Percentiles rank a stretch among this genome's conserved stretches.
Conservation (phyloP, 2,797 vertebrate genomes). For the Labroides dimidiatus region DNA sequence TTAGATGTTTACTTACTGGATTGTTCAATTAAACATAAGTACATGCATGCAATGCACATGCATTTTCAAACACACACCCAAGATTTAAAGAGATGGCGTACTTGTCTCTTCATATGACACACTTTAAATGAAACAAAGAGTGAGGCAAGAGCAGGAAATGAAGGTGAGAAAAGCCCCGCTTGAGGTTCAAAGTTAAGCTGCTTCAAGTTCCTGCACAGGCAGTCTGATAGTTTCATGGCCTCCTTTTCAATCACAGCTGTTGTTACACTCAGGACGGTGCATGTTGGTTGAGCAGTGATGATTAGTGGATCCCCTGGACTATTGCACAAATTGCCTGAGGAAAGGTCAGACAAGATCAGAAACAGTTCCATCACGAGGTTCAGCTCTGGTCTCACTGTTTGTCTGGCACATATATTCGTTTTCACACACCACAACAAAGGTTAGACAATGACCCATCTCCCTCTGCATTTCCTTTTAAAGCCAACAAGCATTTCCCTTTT, state of each 20-base stretch:
- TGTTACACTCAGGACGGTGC: neutral
- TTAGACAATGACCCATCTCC: conserved; percentile 51
- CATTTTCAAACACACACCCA: neutral
- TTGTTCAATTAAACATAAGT: too few relatives aligned
- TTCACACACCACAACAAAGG: conserved; percentile 43
- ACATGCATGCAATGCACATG: neutral
- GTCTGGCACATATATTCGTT: conserved; percentile 37
- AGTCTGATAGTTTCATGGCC: neutral
- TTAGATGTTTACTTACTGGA: neutral
- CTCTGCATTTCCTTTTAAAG: conserved; percentile 20
- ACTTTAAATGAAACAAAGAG: neutral
- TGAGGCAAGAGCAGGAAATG: neutral
- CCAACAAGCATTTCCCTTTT: conserved; percentile 44
- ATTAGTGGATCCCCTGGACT: conserved; percentile 28
- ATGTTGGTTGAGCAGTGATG: conserved; percentile 4
- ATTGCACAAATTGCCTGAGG: conserved; percentile 9
- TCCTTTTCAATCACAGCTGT: conserved; percentile 4
- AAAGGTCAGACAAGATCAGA: conserved; percentile 28
- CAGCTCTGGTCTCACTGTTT: conserved; percentile 37
- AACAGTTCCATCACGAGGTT: conserved; percentile 9
- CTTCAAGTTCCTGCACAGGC: conserved; percentile 13
- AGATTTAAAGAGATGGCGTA: conserved; percentile 40
- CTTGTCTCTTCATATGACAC: neutral
- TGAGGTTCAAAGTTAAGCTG: neutral
- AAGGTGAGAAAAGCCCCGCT: neutral